phyloP scores from a whole-genome alignment of 2,113 vertebrate species.

The Pteronura brasiliensis region DNA sequence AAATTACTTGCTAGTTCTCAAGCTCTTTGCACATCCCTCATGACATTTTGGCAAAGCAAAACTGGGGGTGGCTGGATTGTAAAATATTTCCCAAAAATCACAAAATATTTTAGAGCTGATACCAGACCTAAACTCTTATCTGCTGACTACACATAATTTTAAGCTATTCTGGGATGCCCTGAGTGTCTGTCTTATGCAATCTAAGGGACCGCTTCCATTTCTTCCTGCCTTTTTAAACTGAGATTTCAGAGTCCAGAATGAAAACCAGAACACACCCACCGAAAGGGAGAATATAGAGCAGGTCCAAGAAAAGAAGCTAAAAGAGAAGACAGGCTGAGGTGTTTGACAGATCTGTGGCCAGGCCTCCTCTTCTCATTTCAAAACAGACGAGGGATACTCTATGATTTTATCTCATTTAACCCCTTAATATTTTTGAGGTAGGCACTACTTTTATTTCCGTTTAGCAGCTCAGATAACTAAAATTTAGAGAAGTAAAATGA shows the following conservation, averaged over 20 bases:
- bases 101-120: conserved; percentile 67
- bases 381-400: background rate
- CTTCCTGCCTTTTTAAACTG: background rate
- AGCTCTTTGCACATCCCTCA: conserved; percentile 35
- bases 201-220: background rate
- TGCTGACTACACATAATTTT: conserved; percentile 30
- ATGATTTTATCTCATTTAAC: background rate
- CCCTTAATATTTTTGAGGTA: background rate
- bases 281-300: background rate
- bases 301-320: background rate
- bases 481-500: background rate
- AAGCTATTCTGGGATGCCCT: background rate
- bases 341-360: background rate
- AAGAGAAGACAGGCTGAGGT: background rate
- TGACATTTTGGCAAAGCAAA: conserved; percentile 62
- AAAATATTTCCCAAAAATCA: conserved; percentile 60
- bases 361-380: background rate
- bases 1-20: conserved; percentile 61
- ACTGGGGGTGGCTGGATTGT: conserved; percentile 48
- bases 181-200: background rate
- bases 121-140: conserved; percentile 53
- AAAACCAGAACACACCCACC: background rate
- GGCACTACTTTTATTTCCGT: background rate
- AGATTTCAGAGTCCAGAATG: background rate
- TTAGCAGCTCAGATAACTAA: background rate